These are phyloP conservation scores for Trissolcus brochymenae DNA, from an alignment of 2,888 invertebrate species.

Conservation along the genomic window DNA sequence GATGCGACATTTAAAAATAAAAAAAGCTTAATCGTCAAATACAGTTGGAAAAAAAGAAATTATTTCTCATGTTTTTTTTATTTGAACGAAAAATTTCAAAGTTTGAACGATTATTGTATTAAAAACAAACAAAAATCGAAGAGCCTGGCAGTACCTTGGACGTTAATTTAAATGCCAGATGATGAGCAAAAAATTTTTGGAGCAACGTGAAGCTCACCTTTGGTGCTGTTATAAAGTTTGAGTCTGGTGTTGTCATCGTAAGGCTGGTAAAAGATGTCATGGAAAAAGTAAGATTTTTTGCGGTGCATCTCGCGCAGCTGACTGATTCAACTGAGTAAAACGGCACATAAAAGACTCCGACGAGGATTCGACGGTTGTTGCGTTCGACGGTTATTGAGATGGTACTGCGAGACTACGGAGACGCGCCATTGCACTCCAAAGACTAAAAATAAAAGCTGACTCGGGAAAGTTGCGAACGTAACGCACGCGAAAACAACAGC, in stretches of 20 bases:
- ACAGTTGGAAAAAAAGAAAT: no score
- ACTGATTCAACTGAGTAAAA: slow-evolving; percentile 4
- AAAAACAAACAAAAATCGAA: no score
- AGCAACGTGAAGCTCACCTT: slow-evolving; percentile 64
- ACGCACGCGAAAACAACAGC: slow-evolving; percentile 43
- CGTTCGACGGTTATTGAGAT: slow-evolving; percentile 56
- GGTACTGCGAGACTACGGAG: slow-evolving; percentile 62
- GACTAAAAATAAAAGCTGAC: slow-evolving; percentile 59
- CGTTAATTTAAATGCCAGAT: no score
- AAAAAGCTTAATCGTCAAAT: no score
- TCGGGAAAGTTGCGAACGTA: slow-evolving; percentile 30
- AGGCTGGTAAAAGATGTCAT: slow-evolving; percentile 78
- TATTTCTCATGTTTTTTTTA: no score
- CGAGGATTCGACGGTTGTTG: slow-evolving; percentile 16
- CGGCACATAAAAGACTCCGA: slow-evolving; percentile 40
- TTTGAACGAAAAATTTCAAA: no score
- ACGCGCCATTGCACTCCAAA: slow-evolving; percentile 53
- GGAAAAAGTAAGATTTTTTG: slow-evolving; percentile 74
- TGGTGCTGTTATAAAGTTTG: slow-evolving; percentile 72
- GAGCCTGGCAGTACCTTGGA: no score
- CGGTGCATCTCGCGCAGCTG: slow-evolving; percentile 65
- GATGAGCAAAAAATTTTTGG: neutral
- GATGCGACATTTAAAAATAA: no score
- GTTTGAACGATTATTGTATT: no score
- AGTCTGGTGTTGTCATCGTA: slow-evolving; percentile 75